These are phyloP conservation scores for Peucedramus taeniatus DNA, from an alignment of 2,113 vertebrate genomes.

Conservation along the genomic window DNA sequence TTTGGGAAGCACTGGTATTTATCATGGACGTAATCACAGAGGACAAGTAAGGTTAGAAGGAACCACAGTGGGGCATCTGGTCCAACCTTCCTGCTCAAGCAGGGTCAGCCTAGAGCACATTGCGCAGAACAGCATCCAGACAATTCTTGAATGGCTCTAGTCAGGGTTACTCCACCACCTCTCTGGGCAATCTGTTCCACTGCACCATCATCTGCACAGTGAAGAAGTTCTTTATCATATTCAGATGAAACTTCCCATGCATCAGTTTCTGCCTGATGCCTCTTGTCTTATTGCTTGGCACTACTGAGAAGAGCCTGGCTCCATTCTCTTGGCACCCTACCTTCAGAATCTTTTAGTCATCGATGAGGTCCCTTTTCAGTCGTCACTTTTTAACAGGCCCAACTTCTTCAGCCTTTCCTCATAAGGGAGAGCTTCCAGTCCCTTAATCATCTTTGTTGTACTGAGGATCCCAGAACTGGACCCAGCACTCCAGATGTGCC, in stretches of 20 bases:
- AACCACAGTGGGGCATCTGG: background rate
- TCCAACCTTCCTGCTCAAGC: background rate
- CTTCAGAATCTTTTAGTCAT: background rate
- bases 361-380: background rate
- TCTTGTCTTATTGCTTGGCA: background rate
- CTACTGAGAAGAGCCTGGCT: background rate
- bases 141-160: background rate
- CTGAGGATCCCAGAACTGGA: background rate
- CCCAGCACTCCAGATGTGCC: background rate
- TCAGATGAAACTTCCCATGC: background rate
- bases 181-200: background rate
- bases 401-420: background rate
- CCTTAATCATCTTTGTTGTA: background rate
- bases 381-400: fast-evolving
- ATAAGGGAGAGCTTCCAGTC: background rate
- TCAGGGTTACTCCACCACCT: background rate
- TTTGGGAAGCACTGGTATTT: background rate
- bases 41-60: background rate
- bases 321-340: background rate
- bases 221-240: background rate
- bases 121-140: background rate
- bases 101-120: background rate
- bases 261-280: background rate
- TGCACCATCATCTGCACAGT: fast-evolving
- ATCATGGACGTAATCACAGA: background rate